phyloP scores from a whole-genome alignment of 2,797 vertebrate species.

The Hephaestus fuliginosus region DNA sequence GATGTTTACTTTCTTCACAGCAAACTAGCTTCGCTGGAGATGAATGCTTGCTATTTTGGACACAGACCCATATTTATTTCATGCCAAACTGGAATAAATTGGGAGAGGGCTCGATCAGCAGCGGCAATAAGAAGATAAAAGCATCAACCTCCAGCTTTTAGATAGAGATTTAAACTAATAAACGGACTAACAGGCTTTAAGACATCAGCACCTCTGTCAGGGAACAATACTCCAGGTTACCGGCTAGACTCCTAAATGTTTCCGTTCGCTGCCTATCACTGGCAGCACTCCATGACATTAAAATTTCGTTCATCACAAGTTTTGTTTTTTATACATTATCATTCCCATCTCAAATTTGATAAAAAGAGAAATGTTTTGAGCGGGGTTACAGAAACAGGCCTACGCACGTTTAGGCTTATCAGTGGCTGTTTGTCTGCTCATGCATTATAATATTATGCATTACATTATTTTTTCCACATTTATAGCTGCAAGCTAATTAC shows the following conservation, averaged over 20 bases:
- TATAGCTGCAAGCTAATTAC: background rate
- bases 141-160: conserved; percentile 1
- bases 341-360: background rate
- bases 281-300: background rate
- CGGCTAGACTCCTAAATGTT: conserved; percentile 16
- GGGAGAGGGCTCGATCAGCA: conserved; percentile 14
- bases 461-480: background rate
- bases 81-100: conserved; percentile 34
- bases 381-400: background rate
- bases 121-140: conserved; percentile 18
- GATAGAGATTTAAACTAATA: conserved; percentile 27
- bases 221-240: conserved; percentile 4
- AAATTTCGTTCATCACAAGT: background rate
- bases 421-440: background rate
- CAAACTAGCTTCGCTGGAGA: conserved; percentile 40
- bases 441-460: background rate
- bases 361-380: background rate
- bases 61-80: conserved; percentile 29
- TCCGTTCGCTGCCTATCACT: background rate
- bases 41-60: conserved; percentile 35
- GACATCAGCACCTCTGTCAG: conserved; percentile 3
- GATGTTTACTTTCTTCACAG: conserved; percentile 46
- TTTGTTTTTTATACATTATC: background rate
- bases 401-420: background rate
- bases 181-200: conserved; percentile 1